These are phyloP conservation scores for Tachina grossa DNA, from an alignment of 2,888 invertebrate species.

Conservation along the genomic window DNA sequence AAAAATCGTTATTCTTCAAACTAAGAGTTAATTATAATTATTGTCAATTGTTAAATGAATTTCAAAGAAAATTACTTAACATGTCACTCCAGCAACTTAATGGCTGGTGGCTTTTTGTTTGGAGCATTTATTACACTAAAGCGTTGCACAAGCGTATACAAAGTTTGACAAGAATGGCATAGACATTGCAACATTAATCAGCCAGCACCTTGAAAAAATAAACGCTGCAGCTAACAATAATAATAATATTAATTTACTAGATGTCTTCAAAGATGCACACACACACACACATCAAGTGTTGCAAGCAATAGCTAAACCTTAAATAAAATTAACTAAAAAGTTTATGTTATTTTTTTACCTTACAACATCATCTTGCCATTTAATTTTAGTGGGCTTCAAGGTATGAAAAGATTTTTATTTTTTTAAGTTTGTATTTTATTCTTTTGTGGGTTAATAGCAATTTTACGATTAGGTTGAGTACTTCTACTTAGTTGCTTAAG, in stretches of 20 bases:
- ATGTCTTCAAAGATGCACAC: neutral
- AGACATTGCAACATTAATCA: conserved; percentile 19
- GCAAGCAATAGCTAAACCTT: neutral
- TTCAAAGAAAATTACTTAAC: neutral
- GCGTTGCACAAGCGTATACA: neutral
- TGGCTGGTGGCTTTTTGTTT: neutral
- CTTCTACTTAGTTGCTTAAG: conserved; percentile 45
- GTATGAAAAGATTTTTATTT: conserved; percentile 29
- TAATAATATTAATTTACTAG: conserved; percentile 36
- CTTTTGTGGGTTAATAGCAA: conserved; percentile 56
- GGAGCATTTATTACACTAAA: neutral
- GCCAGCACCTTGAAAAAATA: conserved; percentile 38
- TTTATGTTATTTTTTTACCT: conserved; percentile 6
- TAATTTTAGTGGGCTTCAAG: conserved; percentile 48
- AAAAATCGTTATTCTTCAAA: neutral
- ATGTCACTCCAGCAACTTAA: neutral
- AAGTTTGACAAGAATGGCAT: neutral
- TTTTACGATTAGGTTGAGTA: conserved; percentile 48
- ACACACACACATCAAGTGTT: neutral
- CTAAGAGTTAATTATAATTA: neutral
- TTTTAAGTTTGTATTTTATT: neutral
- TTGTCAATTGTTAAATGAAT: neutral
- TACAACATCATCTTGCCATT: conserved; percentile 45
- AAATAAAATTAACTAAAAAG: conserved; percentile 18
- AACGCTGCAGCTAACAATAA: conserved; percentile 11